Percentiles rank a stretch among this genome's conserved stretches.
phyloP scores from a whole-genome alignment of 2,113 vertebrate species.

The Dermatemys mawii region DNA sequence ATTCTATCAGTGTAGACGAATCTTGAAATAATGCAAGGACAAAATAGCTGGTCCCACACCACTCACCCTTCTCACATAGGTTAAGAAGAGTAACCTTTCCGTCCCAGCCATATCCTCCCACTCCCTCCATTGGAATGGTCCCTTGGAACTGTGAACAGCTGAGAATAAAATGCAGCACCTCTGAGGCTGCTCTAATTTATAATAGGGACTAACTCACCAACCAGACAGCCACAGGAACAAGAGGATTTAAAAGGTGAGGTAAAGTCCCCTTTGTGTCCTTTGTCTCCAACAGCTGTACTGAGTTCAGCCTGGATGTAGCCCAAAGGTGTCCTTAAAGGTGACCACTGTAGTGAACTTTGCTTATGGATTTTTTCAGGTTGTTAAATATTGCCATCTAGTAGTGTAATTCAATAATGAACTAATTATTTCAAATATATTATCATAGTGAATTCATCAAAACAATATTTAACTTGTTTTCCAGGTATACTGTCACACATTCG shows the following conservation, averaged over 20 bases:
- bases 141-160: not conserved
- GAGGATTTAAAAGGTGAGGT: not conserved
- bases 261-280: not conserved
- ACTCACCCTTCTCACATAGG: not conserved
- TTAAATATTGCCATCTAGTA: not conserved
- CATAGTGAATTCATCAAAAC: not conserved
- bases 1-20: too few species aligned
- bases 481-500: not conserved
- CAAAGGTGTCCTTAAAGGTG: not conserved
- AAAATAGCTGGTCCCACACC: not conserved
- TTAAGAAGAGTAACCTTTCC: too few species aligned
- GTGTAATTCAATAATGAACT: not conserved
- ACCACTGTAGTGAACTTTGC: not conserved
- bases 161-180: not conserved
- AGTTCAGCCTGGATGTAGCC: not conserved
- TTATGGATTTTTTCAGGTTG: not conserved
- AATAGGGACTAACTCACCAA: not conserved
- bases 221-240: not conserved
- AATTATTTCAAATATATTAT: not conserved
- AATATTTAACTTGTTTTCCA: not conserved
- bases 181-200: not conserved
- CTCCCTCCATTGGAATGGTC: not conserved
- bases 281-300: not conserved
- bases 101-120: too few species aligned
- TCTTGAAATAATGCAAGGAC: not conserved